Base-by-base conservation (phyloP, 2,797 vertebrate species). In the Gephyroberyx darwinii region DNA sequence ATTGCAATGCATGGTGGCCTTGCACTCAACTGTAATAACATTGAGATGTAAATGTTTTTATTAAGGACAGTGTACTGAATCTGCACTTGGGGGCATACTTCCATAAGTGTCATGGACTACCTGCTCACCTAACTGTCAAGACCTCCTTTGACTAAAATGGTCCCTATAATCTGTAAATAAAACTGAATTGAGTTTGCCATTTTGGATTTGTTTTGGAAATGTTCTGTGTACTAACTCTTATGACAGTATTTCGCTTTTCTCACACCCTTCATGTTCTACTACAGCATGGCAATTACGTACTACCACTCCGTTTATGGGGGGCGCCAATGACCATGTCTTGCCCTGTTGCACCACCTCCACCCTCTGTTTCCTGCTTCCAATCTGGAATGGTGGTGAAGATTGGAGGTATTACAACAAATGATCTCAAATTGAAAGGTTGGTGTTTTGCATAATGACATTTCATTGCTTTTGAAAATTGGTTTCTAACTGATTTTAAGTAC, bases 301-400 rank as follows among this genome's bases (percentile, higher is more conserved):
- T 90, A 10, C 74, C 83, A 1, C 62, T 89, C 3, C n/a, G 51
- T 64, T 45, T 86, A 57, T 69, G 65, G 76, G 89, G 82, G 13
- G 5, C 71, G 52, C 73, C 74, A 4, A 59, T 85, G 75, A 69
- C 58, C 0, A 80, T 88, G 74, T 82, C 81, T 16, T 88, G 85
- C 47, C 76, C 75, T 35, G 52, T 47, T 5, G 50, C 57, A 45
- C 1, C 69, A 41, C 73, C 45, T 3, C 4, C 52, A 43, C 64
- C 73, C 8, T 61, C 55, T 1, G 61, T 86, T 65, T 77, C 71
- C 13, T 88, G 88, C 69, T 69, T 74, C 41, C 30, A 53, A 10
- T 57, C 58, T 43, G 65, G 54, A 16, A 86, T 89, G 82, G 59
- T 58, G 4, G 3, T 83, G 55, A 86, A 78, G 0, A 33, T 88